Base-by-base conservation (phyloP, 2,113 vertebrate species). In the Mustelus asterias region DNA sequence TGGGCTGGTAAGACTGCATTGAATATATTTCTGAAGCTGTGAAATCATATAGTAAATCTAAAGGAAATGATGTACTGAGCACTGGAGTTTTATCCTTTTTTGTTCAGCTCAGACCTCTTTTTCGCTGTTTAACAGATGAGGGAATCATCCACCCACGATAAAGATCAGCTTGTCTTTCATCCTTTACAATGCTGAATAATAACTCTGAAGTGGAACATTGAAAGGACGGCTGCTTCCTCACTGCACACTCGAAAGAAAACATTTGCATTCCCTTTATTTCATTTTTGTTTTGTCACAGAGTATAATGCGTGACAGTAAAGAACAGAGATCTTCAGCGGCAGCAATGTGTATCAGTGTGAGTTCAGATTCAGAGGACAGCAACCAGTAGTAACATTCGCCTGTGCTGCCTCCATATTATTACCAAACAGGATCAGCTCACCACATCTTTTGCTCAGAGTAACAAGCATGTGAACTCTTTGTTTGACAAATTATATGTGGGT, bases 1-100 rank as follows among this genome's bases (percentile, higher is more conserved):
- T 98, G 97, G 97, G 98, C 98, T 98, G 98, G 96, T 97, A 97
- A 97, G 92, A 97, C 97, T 97, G 96, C 97, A 96, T 96, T 96
- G 96, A 97, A 97, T 97, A 96, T 97, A 96, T 97, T 97, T 96
- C 97, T 97, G 97, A 97, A 96, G 96, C 97, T 97, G 97, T 96
- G 97, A 98, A 94, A 97, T 98, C 96, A 97, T 96, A 98, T 97
- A 97, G 97, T 97, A 97, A 96, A 96, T 95, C 96, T 96, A 96
- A 97, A 97, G 60, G 22, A 48, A 97, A 85, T 97, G 97, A 16
- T 90, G 60, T 96, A 96, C 0, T 95, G 97, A 97, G 97, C 96
- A 2, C 96, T 96, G 90, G 96, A 48, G 22, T 96, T 70, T 95
- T 96, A 96, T 96, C 96, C 96, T 96, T 95, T 96, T 96, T 93